Conservation (phyloP, 2,113 vertebrate species). For the Chaetops frenatus region DNA sequence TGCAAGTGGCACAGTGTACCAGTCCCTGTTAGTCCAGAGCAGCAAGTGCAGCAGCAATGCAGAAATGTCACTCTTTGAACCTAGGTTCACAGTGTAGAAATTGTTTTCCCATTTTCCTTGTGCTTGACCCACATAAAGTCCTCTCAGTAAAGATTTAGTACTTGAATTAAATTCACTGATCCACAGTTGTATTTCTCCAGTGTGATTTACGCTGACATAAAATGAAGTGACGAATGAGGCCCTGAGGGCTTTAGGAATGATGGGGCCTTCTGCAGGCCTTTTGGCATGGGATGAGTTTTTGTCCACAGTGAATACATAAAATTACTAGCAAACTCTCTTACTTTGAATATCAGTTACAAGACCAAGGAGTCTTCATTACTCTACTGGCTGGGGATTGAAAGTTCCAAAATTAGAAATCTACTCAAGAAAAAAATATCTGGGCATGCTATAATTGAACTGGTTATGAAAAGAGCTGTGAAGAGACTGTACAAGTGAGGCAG, state of each 20-base stretch:
- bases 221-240: constrained; percentile 23
- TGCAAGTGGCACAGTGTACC: background rate
- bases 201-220: constrained; percentile 32
- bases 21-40: background rate
- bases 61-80: background rate
- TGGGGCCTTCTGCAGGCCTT: constrained; percentile 1
- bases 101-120: background rate
- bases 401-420: constrained; percentile 28
- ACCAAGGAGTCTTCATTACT: constrained; percentile 30
- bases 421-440: background rate
- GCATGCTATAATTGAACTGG: constrained; percentile 44
- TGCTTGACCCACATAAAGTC: constrained; percentile 50
- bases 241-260: constrained; percentile 32
- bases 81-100: background rate
- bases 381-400: constrained; percentile 32
- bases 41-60: background rate
- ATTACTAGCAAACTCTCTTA: constrained; percentile 48
- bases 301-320: constrained; percentile 43
- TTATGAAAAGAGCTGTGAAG: constrained; percentile 53
- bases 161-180: constrained; percentile 45
- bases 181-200: constrained; percentile 15
- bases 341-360: constrained; percentile 40
- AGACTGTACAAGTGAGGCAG: constrained; percentile 29
- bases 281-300: constrained; percentile 1
- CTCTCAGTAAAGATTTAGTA: constrained; percentile 13